Evolutionary conservation across 1,140 invertebrate genomes (phyloP), one percentile per base, ranked within the genome.

Genomic region (Uloborus diversus): DNA sequence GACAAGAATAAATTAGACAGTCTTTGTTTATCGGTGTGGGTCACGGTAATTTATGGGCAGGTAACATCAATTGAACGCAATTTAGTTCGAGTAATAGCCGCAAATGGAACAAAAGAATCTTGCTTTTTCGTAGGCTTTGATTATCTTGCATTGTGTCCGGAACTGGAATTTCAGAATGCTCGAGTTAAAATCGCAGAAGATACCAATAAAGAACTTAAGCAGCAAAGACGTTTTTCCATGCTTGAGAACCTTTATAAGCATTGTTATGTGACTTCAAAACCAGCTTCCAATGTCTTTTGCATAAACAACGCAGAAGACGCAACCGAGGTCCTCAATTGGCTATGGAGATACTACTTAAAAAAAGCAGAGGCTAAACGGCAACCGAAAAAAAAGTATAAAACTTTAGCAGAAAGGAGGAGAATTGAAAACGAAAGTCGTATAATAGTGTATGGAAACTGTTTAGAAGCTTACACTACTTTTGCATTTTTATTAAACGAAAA

Each of bases 11-110:
- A 14, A n/a, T 37, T 78, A 5, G 25, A 78, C 32, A 66, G 73
- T 17, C n/a, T 78, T n/a, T 78, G 73, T 42, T 57, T 78, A 5
- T 33, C 73, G 20, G 62, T 51, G 20, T 78, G 73, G 73, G 61
- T 78, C 3, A 78, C 73, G n/a, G 30, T 42, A 14, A 33, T 78
- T 28, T 14, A 27, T 37, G 61, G 47, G n/a, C 25, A 56, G 32
- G 37, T 78, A 3, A 13, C 17, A 5, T 28, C 23, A 0, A 66
- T 78, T 17, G 3, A 53, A 37, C 7, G 30, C 3, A 66, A 66
- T n/a, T 20, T 42, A 27, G 5, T 78, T 0, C 14, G 30, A 3
- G 7, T 78, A 1, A 25, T n/a, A 65, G 49, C 25, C 35, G 5
- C 30, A 2, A 13, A 5, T 3, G 20, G 17, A 27, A 57, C 33